Conservation (phyloP, 2,888 invertebrate genomes). For the Cantharis rufa region DNA sequence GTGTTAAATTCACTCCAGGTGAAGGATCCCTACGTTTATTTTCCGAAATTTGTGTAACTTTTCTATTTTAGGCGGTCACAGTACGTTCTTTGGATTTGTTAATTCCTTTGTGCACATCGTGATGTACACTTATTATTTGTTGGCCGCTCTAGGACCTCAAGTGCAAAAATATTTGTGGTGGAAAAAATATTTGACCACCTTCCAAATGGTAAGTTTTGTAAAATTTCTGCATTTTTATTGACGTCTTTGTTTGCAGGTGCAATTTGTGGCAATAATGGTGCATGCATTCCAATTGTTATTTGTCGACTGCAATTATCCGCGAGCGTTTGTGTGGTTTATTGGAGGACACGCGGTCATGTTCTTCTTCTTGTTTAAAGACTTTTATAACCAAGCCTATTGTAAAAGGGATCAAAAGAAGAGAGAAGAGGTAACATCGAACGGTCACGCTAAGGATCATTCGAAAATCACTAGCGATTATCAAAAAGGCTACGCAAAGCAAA, state of each 20-base stretch:
- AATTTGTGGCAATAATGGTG: slow-evolving; percentile 87
- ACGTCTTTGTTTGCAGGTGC: slow-evolving; percentile 64
- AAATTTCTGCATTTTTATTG: background rate
- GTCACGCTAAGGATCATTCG: slow-evolving; percentile 42
- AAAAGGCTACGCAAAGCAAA: slow-evolving; percentile 44
- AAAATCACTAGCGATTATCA: slow-evolving; percentile 31
- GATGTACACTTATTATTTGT: slow-evolving; percentile 93
- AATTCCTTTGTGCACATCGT: slow-evolving; percentile 97
- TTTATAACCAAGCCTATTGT: slow-evolving; percentile 85
- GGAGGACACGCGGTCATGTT: slow-evolving; percentile 95
- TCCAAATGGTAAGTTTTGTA: slow-evolving; percentile 75
- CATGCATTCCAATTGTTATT: slow-evolving; percentile 92
- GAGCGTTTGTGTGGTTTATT: slow-evolving; percentile 95
- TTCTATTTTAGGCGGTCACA: slow-evolving; percentile 77
- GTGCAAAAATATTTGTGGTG: slow-evolving; percentile 91
- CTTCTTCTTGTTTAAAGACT: slow-evolving; percentile 93
- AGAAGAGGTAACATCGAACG: slow-evolving; percentile 31
- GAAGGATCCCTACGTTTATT: slow-evolving; percentile 38
- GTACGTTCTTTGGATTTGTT: slow-evolving; percentile 92
- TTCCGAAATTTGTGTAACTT: background rate
- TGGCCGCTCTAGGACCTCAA: slow-evolving; percentile 87
- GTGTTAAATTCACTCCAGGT: slow-evolving; percentile 94
- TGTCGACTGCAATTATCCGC: slow-evolving; percentile 90
- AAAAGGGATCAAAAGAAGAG: slow-evolving; percentile 40
- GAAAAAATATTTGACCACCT: slow-evolving; percentile 90